Base-by-base conservation (phyloP, 2,888 invertebrate species). In the Netelia inedita region DNA sequence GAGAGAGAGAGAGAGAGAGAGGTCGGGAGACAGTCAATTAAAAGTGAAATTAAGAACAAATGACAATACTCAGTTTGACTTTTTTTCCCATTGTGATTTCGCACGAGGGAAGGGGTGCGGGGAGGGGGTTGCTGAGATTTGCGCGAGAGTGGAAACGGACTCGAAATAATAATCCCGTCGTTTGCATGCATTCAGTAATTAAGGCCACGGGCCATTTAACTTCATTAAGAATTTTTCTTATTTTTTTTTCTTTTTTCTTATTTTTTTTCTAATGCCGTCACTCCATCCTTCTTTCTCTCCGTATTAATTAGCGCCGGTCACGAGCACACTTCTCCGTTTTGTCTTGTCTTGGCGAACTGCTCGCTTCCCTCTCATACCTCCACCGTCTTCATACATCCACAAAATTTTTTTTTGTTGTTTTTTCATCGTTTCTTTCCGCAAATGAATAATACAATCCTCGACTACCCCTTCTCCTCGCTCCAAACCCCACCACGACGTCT, bases 301-400 rank as follows among this genome's bases (percentile, higher is more conserved):
- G 76, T 85, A 85, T 85, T 85, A 85, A 85, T 85, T 85, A 85
- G 85, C 79, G 82, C 65, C 76, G 79, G 85, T 82, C 85, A 75
- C 82, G 82, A 74, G 79, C 74, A 75, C 73, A 78, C 68, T 59
- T 59, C 35, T 21, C 41, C 35, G 71, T 69, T 82, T 85, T 85
- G 65, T 82, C 82, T 79, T 50, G 73, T 74, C 79, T 63, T 35
- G 9, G 73, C 23, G 28, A 66, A 63, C 53, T 74, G 11, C 50
- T 65, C 35, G 66, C 74, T 69, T 78, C 74, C 74, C 19, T 16
- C 46, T 63, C 50, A 50, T 63, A 3, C 16, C 59, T 1, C 65
- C 63, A 21, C 65, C 28, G 68, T 79, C 79, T 53, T 8, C 65
- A 35, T 69, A 63, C 66, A 50, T 81, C 78, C 79, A 63, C 41